A percentile compares a stretch with the other conserved stretches of the same genome.
phyloP scores from a whole-genome alignment of 2,888 invertebrate genomes.

The Syrista parreyssii region DNA sequence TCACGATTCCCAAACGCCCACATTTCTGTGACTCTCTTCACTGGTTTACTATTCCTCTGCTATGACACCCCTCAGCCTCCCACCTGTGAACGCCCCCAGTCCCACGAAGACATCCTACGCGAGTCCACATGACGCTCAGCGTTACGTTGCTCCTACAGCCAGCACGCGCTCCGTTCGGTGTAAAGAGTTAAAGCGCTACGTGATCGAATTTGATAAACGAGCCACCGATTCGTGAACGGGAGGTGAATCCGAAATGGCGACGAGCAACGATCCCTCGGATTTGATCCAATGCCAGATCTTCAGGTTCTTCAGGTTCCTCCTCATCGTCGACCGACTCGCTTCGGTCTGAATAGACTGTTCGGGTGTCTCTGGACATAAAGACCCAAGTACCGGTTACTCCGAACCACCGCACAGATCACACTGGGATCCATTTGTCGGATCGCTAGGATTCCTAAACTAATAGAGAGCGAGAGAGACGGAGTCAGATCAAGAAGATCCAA shows the following conservation, averaged over 20 bases:
- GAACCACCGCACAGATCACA: not conserved
- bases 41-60: not conserved
- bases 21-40: conserved; percentile 15
- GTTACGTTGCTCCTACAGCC: conserved; percentile 39
- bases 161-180: conserved; percentile 57
- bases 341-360: not conserved
- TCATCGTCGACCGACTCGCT: not conserved
- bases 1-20: conserved; percentile 40
- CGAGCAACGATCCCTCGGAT: not conserved
- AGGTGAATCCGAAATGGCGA: conserved; percentile 40
- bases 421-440: not conserved
- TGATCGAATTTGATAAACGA: conserved; percentile 54
- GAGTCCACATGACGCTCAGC: not conserved
- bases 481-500: not conserved
- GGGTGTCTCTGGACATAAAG: not conserved
- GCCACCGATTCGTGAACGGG: conserved; percentile 50
- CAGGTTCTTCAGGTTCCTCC: not conserved
- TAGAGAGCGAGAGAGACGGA: not conserved
- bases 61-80: not conserved
- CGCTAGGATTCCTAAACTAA: not conserved
- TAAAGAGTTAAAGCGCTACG: conserved; percentile 55
- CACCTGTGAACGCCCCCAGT: not conserved
- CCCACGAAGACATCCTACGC: not conserved
- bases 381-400: not conserved
- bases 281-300: not conserved